These are phyloP conservation scores for Peribatodes rhomboidaria DNA, from an alignment of 2,888 invertebrate species.

Conservation along the genomic window DNA sequence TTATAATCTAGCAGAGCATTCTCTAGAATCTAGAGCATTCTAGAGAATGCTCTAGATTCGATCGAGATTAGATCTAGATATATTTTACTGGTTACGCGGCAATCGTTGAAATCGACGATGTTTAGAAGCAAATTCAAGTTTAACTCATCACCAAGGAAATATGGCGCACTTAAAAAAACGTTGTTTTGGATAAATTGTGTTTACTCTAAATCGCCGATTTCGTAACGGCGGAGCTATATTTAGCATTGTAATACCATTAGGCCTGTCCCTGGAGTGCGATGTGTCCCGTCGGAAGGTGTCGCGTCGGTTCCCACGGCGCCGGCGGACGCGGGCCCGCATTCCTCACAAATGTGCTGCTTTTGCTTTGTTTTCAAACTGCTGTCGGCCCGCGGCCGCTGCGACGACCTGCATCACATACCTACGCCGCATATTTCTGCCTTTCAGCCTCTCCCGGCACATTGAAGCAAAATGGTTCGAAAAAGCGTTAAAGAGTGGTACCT, in stretches of 20 bases:
- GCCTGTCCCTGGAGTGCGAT: conserved; percentile 22
- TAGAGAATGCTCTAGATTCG: too few relatives aligned
- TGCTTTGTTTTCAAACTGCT: conserved; percentile 31
- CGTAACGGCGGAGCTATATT: background rate
- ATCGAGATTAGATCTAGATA: too few relatives aligned
- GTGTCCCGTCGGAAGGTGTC: conserved; percentile 33
- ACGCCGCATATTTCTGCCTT: background rate
- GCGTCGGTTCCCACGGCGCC: conserved; percentile 53
- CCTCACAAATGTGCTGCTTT: conserved; percentile 42
- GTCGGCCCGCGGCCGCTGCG: background rate
- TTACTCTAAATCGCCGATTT: background rate
- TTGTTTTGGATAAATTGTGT: too few relatives aligned
- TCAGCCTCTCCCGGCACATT: background rate
- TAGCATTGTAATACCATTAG: background rate
- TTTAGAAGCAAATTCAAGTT: too few relatives aligned
- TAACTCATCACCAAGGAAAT: too few relatives aligned
- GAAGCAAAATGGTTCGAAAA: background rate
- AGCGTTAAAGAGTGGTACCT: background rate
- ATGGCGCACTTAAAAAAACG: too few relatives aligned
- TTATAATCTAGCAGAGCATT: too few relatives aligned
- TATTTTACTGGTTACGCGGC: too few relatives aligned
- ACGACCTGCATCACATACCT: background rate
- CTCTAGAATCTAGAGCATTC: too few relatives aligned
- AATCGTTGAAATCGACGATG: too few relatives aligned
- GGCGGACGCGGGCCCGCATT: conserved; percentile 46